A percentile compares a stretch with the other conserved stretches of the same genome.
Evolutionary conservation across 2,797 vertebrate genomes (phyloP).

Genomic region (Anomalospiza imberbis): DNA sequence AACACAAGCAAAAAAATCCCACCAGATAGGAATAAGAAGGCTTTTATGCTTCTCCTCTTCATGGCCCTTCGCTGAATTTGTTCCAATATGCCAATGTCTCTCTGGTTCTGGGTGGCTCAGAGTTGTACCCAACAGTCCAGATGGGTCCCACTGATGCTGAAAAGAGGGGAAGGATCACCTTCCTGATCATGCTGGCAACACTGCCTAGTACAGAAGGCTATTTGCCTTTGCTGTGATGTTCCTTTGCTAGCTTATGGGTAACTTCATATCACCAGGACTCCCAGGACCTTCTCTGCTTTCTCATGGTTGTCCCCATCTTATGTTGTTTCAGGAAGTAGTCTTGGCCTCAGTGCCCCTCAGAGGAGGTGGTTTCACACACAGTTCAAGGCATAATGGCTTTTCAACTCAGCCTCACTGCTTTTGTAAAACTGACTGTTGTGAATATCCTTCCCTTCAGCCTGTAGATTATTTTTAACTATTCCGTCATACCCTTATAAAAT

Average conservation of each 20-base stretch:
- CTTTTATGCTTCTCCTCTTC: not conserved
- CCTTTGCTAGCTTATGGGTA: not conserved
- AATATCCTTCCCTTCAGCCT: not conserved
- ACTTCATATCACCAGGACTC: not conserved
- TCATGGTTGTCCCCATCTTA: not conserved
- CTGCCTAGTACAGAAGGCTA: not conserved
- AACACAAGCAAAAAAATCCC: too few relatives aligned
- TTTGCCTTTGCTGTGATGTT: not conserved
- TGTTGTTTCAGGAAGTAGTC: not conserved
- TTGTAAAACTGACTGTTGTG: not conserved
- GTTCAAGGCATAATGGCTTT: not conserved
- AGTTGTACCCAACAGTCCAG: not conserved
- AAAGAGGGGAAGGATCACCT: not conserved
- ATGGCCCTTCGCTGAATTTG: not conserved
- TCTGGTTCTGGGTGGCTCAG: not conserved
- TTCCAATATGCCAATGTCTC: not conserved
- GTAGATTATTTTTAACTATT: not conserved
- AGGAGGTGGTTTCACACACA: not conserved
- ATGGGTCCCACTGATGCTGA: not conserved
- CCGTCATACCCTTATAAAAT: not conserved
- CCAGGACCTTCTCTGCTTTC: not conserved
- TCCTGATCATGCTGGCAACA: not conserved
- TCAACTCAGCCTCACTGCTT: not conserved
- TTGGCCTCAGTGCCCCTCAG: not conserved
- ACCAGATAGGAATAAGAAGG: not conserved